Conservation (phyloP, 2,888 invertebrate genomes). For the Amphipyra tragopoginis region DNA sequence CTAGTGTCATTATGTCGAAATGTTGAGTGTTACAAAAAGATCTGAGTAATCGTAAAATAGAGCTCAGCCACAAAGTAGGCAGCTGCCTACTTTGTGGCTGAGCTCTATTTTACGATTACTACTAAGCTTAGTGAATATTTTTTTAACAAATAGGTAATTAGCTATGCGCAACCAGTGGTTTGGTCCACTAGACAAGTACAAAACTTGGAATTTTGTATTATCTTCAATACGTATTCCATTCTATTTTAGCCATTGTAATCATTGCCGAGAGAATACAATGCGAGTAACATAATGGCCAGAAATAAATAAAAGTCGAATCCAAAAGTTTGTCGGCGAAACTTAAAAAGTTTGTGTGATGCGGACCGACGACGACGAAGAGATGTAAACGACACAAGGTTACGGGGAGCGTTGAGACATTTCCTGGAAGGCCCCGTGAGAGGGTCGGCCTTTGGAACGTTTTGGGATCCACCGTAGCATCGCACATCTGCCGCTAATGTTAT, state of each 20-base stretch:
- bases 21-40: no score
- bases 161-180: slow-evolving; percentile 2
- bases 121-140: no score
- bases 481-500: slow-evolving; percentile 84
- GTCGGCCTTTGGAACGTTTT: slow-evolving; percentile 74
- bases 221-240: slow-evolving; percentile 58
- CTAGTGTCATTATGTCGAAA: no score
- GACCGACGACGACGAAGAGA: slow-evolving; percentile 65
- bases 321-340: slow-evolving; percentile 81
- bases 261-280: slow-evolving; percentile 60
- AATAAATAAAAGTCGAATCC: slow-evolving; percentile 75
- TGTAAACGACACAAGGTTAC: slow-evolving; percentile 70
- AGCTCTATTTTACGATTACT: no score
- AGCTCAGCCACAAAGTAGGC: no score
- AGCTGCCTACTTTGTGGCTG: no score
- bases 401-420: slow-evolving; percentile 78
- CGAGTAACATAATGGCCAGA: slow-evolving; percentile 67
- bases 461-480: slow-evolving; percentile 70
- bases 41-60: no score
- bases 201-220: slow-evolving; percentile 39
- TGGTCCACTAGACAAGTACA: slow-evolving; percentile 21
- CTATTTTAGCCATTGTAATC: slow-evolving; percentile 69
- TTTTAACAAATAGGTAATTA: no score
- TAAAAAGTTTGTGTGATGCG: slow-evolving; percentile 78
- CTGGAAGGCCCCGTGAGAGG: slow-evolving; percentile 83